phyloP scores from a whole-genome alignment of 2,113 vertebrate species.

The Apteryx owenii region DNA sequence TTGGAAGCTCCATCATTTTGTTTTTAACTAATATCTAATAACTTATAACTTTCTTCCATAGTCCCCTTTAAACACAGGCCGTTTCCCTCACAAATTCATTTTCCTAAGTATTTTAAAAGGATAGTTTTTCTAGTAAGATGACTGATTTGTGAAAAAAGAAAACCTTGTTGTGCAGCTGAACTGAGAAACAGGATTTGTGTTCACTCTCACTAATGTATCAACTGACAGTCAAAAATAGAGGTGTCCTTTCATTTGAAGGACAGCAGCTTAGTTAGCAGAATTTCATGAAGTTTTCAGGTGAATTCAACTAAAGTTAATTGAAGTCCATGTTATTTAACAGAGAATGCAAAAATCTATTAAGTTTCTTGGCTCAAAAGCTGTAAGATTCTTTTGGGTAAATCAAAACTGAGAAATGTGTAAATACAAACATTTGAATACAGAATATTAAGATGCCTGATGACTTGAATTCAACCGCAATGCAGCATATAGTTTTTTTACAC shows the following conservation, averaged over 20 bases:
- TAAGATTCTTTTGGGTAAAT: neutral
- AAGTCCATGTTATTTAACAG: neutral
- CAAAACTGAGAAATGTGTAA: neutral
- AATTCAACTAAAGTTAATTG: neutral
- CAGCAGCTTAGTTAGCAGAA: neutral
- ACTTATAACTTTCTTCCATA: neutral
- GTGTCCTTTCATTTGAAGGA: neutral
- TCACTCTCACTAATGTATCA: slow-evolving; percentile 1
- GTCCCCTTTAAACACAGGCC: neutral
- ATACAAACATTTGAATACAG: neutral
- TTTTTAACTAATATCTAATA: neutral
- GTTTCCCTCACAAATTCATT: neutral
- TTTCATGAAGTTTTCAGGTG: neutral
- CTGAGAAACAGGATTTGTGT: neutral
- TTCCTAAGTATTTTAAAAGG: neutral
- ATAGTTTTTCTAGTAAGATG: neutral
- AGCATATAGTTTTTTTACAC: neutral
- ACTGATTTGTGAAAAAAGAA: neutral
- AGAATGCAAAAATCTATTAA: neutral
- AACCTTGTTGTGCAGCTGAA: neutral
- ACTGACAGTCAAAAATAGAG: neutral
- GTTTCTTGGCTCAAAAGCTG: neutral
- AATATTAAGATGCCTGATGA: neutral
- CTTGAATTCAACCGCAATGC: neutral
- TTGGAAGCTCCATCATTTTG: neutral